Base-by-base conservation (phyloP, 2,797 vertebrate species). In the Phrynocephalus guinanensis region DNA sequence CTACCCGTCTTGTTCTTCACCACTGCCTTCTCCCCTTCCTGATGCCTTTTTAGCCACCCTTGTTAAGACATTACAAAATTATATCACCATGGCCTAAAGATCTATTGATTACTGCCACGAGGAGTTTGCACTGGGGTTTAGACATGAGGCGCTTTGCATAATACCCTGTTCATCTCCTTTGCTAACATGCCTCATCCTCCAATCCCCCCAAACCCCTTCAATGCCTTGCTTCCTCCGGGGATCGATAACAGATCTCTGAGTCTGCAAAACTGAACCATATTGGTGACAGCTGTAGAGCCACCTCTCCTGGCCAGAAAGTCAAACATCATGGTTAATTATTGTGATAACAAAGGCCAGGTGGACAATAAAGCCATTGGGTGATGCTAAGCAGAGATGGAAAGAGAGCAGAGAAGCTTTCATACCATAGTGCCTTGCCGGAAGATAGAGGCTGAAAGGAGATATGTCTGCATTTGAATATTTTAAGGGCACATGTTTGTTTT, bases 11-110 rank as follows among this genome's bases (percentile, higher is more conserved):
- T 63, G 1, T 24, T 16, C 83, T 33, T 38, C 66, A 77, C 66
- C 44, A 9, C n/a, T 22, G 10, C 52, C 15, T 90, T 82, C 92
- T 86, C 83, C 91, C 82, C 81, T 93, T 92, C 85, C 79, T 9
- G 70, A 20, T 18, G 90, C 93, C 93, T 96, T 96, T 96, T 96
- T 96, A 96, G 95, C 94, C 52, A 85, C 93, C 96, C 97, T 97
- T 97, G 96, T 94, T 90, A 91, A 91, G 95, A 92, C 92, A 91
- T 96, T 96, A 97, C 97, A 98, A 98, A 97, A 98, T 98, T 96
- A 97, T 94, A 95, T 96, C 94, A 94, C 93, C 56, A 83, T 95
- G 96, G 96, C 97, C 97, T 97, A 96, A 97, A 95, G 95, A 97
- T 96, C 95, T 97, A 97, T 98, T 96, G 97, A 98, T 98, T 97